phyloP scores from a whole-genome alignment of 2,113 vertebrate species.

The Oceanites oceanicus region DNA sequence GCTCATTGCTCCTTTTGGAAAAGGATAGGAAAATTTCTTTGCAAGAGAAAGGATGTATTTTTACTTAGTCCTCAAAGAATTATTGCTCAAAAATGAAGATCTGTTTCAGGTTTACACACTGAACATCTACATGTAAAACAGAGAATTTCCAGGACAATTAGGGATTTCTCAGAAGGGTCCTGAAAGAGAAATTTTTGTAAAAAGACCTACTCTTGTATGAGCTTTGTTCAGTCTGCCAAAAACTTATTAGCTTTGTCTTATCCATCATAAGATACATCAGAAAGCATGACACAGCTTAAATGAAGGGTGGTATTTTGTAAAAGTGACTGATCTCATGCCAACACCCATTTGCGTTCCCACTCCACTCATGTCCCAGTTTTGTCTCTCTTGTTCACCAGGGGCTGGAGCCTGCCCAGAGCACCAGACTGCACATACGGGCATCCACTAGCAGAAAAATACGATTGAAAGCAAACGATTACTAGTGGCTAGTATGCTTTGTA shows the following conservation, averaged over 20 bases:
- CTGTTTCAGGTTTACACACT: not conserved
- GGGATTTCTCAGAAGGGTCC: not conserved
- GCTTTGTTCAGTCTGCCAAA: not conserved
- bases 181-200: not conserved
- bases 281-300: not conserved
- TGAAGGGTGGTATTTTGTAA: not conserved
- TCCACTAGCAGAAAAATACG: not conserved
- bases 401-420: not conserved
- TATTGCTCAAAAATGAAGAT: not conserved
- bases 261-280: not conserved
- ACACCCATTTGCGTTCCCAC: not conserved
- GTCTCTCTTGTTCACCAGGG: not conserved
- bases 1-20: not conserved
- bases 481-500: not conserved
- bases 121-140: not conserved
- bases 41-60: not conserved
- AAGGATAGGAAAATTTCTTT: not conserved
- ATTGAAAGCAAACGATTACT: not conserved
- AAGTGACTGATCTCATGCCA: not conserved
- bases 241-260: not conserved
- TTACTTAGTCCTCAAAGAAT: not conserved
- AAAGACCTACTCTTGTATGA: not conserved
- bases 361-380: not conserved
- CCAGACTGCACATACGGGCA: not conserved
- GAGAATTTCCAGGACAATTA: not conserved